These are phyloP conservation scores for Limnephilus rhombicus DNA, from an alignment of 2,888 invertebrate genomes.

Conservation along the genomic window DNA sequence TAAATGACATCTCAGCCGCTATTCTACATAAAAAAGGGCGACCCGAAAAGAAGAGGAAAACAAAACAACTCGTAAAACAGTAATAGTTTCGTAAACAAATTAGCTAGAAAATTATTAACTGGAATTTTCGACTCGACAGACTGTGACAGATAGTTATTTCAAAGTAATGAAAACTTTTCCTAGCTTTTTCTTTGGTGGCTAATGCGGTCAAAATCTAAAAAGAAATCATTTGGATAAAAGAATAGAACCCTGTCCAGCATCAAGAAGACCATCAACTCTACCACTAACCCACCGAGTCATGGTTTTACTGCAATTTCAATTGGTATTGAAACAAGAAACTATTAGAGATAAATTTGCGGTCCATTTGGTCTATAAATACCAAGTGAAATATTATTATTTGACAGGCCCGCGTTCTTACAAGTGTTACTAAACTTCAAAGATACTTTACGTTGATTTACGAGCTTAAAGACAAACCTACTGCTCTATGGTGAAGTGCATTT, in stretches of 20 bases:
- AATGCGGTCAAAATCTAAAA: background rate
- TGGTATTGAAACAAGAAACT: background rate
- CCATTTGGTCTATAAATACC: background rate
- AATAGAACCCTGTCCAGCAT: background rate
- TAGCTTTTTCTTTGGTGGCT: background rate
- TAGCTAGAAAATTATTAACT: background rate
- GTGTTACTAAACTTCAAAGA: background rate
- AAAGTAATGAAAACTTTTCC: background rate
- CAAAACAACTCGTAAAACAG: background rate
- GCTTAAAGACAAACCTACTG: background rate
- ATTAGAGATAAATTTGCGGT: background rate
- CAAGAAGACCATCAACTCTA: background rate
- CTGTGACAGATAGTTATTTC: background rate
- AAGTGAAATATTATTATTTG: background rate
- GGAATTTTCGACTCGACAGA: background rate
- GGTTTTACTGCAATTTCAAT: background rate
- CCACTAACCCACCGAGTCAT: background rate
- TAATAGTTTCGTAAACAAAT: background rate
- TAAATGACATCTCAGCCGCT: background rate
- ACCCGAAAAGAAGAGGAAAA: background rate
- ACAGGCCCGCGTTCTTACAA: background rate
- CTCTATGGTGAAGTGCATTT: background rate
- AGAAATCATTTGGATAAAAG: background rate
- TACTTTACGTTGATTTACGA: background rate
- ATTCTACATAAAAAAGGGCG: background rate